Conservation (phyloP, 2,797 vertebrate genomes). For the Parauchenoglanis punctatus region DNA sequence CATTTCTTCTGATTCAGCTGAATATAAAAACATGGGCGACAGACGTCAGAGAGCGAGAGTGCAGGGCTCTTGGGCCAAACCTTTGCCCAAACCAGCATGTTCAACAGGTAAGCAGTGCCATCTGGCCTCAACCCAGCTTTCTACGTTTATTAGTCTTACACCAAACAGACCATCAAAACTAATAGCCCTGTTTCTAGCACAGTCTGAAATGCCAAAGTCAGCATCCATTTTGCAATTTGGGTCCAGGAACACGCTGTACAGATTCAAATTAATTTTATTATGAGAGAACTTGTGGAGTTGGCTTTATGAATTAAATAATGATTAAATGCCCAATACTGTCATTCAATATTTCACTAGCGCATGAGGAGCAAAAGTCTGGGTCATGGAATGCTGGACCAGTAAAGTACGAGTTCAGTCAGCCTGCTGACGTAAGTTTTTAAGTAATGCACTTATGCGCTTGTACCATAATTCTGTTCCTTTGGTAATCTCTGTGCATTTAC, state of each 20-base stretch:
- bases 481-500: constrained; percentile 25
- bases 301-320: background rate
- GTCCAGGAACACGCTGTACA: background rate
- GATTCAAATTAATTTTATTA: background rate
- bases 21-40: constrained; percentile 76
- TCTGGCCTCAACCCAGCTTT: background rate
- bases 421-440: constrained; percentile 64
- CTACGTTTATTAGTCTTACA: background rate
- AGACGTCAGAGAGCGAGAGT: constrained; percentile 83
- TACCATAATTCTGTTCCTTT: background rate
- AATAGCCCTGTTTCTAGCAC: background rate
- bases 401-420: constrained; percentile 72
- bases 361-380: constrained; percentile 31
- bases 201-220: constrained; percentile 2
- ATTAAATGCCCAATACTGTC: background rate
- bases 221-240: background rate
- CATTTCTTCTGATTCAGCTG: constrained; percentile 1
- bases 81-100: constrained; percentile 55
- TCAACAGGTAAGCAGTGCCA: constrained; percentile 57
- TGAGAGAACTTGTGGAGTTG: background rate
- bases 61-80: constrained; percentile 89
- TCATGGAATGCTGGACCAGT: constrained; percentile 68
- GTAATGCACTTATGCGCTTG: background rate
- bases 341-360: constrained; percentile 19
- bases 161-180: background rate